Evolutionary conservation across 2,797 vertebrate genomes (phyloP).

Genomic region (Lutra lutra): DNA sequence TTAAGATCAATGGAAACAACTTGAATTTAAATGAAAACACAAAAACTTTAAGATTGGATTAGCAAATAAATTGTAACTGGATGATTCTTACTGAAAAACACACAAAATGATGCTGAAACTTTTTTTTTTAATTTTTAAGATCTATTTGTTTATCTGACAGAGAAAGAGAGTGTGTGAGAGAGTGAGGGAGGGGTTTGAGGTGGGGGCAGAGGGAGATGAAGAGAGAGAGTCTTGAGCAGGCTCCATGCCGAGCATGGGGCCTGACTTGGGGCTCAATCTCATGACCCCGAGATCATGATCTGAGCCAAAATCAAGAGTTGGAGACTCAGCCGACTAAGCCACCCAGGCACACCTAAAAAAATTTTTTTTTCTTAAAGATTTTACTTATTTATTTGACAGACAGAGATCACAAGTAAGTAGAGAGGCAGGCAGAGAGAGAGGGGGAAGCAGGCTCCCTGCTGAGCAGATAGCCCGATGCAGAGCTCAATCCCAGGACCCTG

Average conservation of each 20-base stretch:
- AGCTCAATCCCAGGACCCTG: background rate
- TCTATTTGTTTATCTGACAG: background rate
- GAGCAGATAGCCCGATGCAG: no score
- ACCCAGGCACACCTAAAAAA: background rate
- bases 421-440: no score
- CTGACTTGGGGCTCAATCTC: background rate
- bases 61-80: constrained; percentile 41
- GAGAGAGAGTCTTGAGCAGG: background rate
- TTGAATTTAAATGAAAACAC: background rate
- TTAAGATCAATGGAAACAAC: background rate
- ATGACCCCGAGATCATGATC: background rate
- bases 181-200: background rate
- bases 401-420: no score
- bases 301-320: background rate
- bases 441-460: no score
- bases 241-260: background rate
- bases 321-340: background rate
- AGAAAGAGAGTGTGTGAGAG: background rate
- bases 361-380: background rate
- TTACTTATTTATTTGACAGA: no score
- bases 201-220: background rate
- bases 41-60: background rate
- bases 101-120: background rate
- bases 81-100: background rate
- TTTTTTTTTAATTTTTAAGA: background rate